Conservation (phyloP, 2,888 invertebrate genomes). For the Andrena hattorfiana region DNA sequence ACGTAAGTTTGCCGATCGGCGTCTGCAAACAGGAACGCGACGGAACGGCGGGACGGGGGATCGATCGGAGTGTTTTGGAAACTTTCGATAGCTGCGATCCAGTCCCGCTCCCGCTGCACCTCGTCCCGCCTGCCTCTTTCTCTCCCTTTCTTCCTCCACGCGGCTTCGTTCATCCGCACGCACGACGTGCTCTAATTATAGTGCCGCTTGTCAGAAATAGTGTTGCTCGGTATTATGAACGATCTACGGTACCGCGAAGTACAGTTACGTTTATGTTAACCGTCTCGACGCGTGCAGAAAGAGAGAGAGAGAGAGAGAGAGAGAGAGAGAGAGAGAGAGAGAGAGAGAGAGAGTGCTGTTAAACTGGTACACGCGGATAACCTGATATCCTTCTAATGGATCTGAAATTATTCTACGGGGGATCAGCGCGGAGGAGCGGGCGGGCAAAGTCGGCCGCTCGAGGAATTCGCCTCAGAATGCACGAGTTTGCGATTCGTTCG, state of each 20-base stretch:
- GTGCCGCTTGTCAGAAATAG: constrained; percentile 74
- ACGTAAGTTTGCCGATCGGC: not conserved
- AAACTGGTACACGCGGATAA: constrained; percentile 25
- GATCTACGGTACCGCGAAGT: constrained; percentile 72
- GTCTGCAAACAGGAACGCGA: constrained; percentile 1
- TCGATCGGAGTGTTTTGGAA: constrained; percentile 54
- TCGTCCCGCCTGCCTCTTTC: not conserved
- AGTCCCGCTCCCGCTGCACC: constrained; percentile 16
- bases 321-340: not conserved
- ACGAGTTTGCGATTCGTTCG: constrained; percentile 6
- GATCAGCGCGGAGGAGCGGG: not conserved
- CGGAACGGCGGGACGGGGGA: not conserved
- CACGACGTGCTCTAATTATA: constrained; percentile 77
- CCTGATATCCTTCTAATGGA: constrained; percentile 4
- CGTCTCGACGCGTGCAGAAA: constrained; percentile 35
- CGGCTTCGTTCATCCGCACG: constrained; percentile 41
- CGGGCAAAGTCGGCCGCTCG: not conserved
- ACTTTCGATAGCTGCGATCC: constrained; percentile 46
- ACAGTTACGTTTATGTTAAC: constrained; percentile 72
- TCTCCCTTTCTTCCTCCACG: constrained; percentile 1
- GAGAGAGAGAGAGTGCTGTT: not conserved
- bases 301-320: constrained; percentile 28
- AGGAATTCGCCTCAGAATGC: not conserved
- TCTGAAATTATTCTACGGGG: constrained; percentile 11
- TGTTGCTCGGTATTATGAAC: constrained; percentile 68